Conservation (phyloP, 2,797 vertebrate species). For the Pelochelys cantorii region DNA sequence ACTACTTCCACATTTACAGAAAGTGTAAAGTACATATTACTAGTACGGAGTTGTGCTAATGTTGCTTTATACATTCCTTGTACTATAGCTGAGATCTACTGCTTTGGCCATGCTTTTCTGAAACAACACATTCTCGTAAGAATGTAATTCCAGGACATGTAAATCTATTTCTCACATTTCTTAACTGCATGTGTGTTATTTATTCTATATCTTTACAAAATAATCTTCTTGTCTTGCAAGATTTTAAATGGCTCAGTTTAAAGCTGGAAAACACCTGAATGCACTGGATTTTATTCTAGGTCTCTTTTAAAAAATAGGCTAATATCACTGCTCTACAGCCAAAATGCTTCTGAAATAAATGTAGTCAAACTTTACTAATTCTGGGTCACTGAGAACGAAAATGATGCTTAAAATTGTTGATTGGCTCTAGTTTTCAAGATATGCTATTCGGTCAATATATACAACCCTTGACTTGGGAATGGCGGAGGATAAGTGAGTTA, state of each 20-base stretch:
- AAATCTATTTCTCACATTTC: background rate
- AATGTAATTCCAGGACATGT: background rate
- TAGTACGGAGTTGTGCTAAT: background rate
- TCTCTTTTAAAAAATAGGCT: background rate
- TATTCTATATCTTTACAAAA: background rate
- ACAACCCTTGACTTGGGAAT: too few species aligned
- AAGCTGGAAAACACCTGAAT: background rate
- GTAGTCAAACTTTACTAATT: too few species aligned
- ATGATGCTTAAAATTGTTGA: too few species aligned
- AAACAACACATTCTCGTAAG: background rate
- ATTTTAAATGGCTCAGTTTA: background rate
- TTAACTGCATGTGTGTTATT: background rate
- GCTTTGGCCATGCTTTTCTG: background rate
- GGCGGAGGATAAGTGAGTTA: too few species aligned
- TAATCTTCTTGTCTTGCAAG: background rate
- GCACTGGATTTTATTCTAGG: background rate
- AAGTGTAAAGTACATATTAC: background rate
- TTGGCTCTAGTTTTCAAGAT: too few species aligned
- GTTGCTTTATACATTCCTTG: background rate
- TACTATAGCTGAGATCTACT: rapidly evolving
- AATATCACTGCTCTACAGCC: too few species aligned
- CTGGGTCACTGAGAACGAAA: too few species aligned
- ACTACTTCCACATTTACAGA: background rate
- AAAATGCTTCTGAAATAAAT: too few species aligned
- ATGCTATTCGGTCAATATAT: too few species aligned